Conservation (phyloP, 1,140 invertebrate genomes). For the Trichonephila clavipes region DNA sequence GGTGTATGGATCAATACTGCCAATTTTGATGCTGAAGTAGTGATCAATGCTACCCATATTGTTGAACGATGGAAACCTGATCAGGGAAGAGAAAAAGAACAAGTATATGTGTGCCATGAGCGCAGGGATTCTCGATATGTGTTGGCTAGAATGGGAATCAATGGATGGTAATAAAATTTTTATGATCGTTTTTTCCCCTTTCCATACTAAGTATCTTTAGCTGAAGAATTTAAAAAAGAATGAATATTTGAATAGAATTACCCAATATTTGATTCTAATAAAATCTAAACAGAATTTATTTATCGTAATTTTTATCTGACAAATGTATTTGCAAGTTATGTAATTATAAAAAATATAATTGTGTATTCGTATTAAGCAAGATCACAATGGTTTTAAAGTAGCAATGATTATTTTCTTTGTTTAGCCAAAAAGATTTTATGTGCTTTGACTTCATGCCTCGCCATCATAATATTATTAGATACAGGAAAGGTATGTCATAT, state of each 20-base stretch:
- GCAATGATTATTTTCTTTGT: conserved; percentile 76
- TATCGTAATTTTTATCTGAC: not conserved
- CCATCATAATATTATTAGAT: conserved; percentile 97
- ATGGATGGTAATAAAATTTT: conserved; percentile 88
- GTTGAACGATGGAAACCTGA: conserved; percentile 97
- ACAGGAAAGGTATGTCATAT: conserved; percentile 86
- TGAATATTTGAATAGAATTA: not conserved
- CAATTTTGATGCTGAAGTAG: conserved; percentile 95
- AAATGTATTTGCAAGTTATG: not conserved
- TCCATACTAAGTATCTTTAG: not conserved
- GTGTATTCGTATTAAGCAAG: not conserved
- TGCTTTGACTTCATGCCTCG: conserved; percentile 97
- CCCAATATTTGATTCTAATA: not conserved
- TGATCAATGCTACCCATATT: conserved; percentile 97
- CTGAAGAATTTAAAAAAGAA: not conserved
- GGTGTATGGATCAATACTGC: conserved; percentile 98
- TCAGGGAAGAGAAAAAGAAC: conserved; percentile 90
- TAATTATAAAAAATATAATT: not conserved
- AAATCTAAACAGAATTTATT: not conserved
- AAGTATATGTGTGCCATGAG: conserved; percentile 97
- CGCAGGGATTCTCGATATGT: conserved; percentile 90
- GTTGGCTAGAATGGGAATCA: conserved; percentile 97
- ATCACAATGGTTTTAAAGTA: not conserved
- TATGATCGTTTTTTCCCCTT: too few relatives aligned
- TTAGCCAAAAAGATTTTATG: conserved; percentile 97